Evolutionary conservation across 2,797 vertebrate genomes (phyloP), one percentile per base, ranked within the genome.

Genomic region (Danionella dracula): DNA sequence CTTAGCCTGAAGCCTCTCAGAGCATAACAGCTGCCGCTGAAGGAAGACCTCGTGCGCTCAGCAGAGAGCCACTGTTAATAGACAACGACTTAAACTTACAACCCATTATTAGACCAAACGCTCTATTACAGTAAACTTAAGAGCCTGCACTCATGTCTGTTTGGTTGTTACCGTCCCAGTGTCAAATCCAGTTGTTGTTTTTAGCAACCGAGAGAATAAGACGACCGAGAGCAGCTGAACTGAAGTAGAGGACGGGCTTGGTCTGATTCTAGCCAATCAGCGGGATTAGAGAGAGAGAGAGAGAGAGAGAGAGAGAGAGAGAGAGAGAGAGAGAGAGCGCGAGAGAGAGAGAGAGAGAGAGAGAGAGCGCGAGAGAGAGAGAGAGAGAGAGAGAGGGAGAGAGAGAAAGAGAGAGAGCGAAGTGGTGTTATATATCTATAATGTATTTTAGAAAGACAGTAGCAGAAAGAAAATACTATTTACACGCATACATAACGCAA

Each of bases 161-260:
- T 7, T 34, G 7, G 61, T 12, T 32, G 48, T 11, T 12, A 27
- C 48, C n/a, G 48, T 45, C 35, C 41, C 10, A 16, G 23, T 66
- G 21, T 66, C 31, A 45, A 23, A 13, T 13, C 31, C 21, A 56
- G 23, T 15, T 29, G 61, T 55, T 48, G 70, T 60, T 58, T 53
- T 49, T 32, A 32, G 17, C 17, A 19, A 44, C 31, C n/a, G n/a
- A 41, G 46, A 1, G 5, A 23, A 16, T 1, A 15, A 15, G 29
- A 2, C 31, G 5, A 9, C 31, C 1, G 55, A 55, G 23, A 27
- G 3, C 23, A 27, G 6, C 23, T 27, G 23, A 27, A 27, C 3
- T 27, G 23, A 27, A 27, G 23, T 27, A 27, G 23, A 60, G 69
- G 68, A 40, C 46, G 68, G 61, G 38, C 68, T 71, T 58, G 37